Evolutionary conservation across 2,113 vertebrate species (phyloP).

Genomic region (Misgurnus anguillicaudatus): DNA sequence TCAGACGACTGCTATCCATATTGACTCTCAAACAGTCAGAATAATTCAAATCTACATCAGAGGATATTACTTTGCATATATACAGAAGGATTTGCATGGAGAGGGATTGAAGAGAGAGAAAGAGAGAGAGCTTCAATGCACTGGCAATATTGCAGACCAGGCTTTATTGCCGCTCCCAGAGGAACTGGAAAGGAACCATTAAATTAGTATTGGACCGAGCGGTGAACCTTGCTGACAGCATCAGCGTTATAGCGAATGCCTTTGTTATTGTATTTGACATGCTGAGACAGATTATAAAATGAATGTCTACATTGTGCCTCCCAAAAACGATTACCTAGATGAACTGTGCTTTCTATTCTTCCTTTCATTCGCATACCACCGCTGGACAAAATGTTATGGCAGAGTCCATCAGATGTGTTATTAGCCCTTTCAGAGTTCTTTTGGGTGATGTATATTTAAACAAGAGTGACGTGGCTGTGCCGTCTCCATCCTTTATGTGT

Average conservation of each 20-base stretch:
- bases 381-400: constrained; percentile 1
- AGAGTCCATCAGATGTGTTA: constrained; percentile 11
- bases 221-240: constrained; percentile 50
- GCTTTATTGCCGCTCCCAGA: constrained; percentile 52
- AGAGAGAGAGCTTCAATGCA: neutral
- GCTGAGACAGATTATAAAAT: constrained; percentile 54
- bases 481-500: constrained; percentile 62
- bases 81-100: constrained; percentile 52
- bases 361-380: constrained; percentile 6
- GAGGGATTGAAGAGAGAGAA: neutral
- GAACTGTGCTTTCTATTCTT: constrained; percentile 11
- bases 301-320: constrained; percentile 40
- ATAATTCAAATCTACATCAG: constrained; percentile 54
- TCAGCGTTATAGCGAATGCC: constrained; percentile 49
- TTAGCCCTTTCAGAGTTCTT: constrained; percentile 1
- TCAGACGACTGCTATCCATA: constrained; percentile 49
- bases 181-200: constrained; percentile 53
- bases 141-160: constrained; percentile 52
- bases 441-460: constrained; percentile 43
- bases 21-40: constrained; percentile 51
- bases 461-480: constrained; percentile 51
- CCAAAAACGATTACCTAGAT: constrained; percentile 41
- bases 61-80: constrained; percentile 54
- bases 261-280: constrained; percentile 55
- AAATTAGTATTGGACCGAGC: constrained; percentile 59